Evolutionary conservation across 2,797 vertebrate species (phyloP).

Genomic region (Typhlichthys subterraneus): DNA sequence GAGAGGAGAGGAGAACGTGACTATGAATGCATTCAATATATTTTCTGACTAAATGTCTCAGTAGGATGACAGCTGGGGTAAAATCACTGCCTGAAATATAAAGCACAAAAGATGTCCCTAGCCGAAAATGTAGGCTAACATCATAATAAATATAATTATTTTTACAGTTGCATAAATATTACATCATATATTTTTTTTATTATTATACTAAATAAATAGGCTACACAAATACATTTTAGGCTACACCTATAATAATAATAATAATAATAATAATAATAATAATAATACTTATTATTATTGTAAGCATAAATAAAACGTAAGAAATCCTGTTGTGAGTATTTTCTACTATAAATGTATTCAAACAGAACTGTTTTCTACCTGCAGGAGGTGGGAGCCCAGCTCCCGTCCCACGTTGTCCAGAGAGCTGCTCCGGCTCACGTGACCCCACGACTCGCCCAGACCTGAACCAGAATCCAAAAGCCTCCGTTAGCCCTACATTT

Average conservation of each 20-base stretch:
- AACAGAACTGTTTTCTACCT: conserved; percentile 76
- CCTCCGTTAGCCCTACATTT: conserved; percentile 6
- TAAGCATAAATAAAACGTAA: neutral
- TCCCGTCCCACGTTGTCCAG: conserved; percentile 92
- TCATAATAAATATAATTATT: neutral
- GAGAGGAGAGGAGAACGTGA: conserved; percentile 57
- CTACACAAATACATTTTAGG: too few species aligned
- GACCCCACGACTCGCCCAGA: conserved; percentile 96
- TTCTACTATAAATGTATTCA: neutral
- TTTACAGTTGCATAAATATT: neutral
- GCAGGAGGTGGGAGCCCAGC: conserved; percentile 92
- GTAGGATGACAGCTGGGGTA: conserved; percentile 48
- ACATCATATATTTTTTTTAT: too few species aligned
- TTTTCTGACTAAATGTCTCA: conserved; percentile 52
- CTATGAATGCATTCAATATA: conserved; percentile 67
- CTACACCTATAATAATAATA: too few species aligned
- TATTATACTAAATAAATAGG: too few species aligned
- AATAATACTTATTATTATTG: neutral
- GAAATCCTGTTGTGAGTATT: neutral
- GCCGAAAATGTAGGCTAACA: neutral
- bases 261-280: conserved; percentile 1
- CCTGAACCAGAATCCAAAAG: conserved; percentile 70
- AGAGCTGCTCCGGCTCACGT: conserved; percentile 86
- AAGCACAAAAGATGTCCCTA: neutral
- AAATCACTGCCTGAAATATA: conserved; percentile 8